Evolutionary conservation across 1,140 invertebrate genomes (phyloP).

Genomic region (silkworm (Bombyx mori)): DNA sequence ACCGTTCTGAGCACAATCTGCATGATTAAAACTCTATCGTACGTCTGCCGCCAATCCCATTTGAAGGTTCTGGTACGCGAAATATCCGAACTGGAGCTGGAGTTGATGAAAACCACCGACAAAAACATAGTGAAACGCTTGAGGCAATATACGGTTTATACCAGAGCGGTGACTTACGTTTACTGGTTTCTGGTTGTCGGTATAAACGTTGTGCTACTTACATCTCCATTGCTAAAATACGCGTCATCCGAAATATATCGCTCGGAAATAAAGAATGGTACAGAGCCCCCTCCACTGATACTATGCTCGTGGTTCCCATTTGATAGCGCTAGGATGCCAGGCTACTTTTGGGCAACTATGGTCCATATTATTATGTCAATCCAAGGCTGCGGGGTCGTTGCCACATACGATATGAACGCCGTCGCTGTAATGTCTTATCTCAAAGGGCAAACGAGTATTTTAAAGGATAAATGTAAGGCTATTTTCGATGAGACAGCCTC

Average conservation of each 20-base stretch:
- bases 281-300: constrained; percentile 35
- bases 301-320: constrained; percentile 50
- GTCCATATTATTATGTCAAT: constrained; percentile 29
- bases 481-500: constrained; percentile 26
- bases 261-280: constrained; percentile 23
- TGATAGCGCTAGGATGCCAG: constrained; percentile 33
- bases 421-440: constrained; percentile 28
- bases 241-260: constrained; percentile 20
- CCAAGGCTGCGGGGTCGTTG: constrained; percentile 30
- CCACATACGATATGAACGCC: constrained; percentile 35
- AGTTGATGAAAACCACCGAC: constrained; percentile 15
- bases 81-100: constrained; percentile 25
- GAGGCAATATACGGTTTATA: constrained; percentile 29
- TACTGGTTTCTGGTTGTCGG: constrained; percentile 34
- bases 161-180: constrained; percentile 30
- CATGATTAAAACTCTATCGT: constrained; percentile 26
- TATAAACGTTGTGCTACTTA: constrained; percentile 24
- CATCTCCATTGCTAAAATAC: constrained; percentile 36
- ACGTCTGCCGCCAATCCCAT: constrained; percentile 7
- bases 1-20: constrained; percentile 28
- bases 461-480: constrained; percentile 28
- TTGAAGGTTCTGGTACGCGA: constrained; percentile 14
- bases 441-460: constrained; percentile 25
- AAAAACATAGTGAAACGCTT: constrained; percentile 18
- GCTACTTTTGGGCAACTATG: constrained; percentile 23